Conservation (phyloP, 1,140 invertebrate genomes). For the Tetramorium alpestre region DNA sequence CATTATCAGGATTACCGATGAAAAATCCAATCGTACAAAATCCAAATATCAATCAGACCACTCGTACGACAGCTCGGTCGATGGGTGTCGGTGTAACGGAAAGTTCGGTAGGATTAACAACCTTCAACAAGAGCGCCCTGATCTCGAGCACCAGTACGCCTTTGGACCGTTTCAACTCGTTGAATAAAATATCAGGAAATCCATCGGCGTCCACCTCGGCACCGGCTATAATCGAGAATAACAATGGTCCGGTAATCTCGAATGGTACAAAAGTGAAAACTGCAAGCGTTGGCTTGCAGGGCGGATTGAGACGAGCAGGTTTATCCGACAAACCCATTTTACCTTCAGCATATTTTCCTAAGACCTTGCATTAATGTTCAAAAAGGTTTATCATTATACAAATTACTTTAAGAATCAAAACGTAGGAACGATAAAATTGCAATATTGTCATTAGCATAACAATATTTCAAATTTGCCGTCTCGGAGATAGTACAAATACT, state of each 20-base stretch:
- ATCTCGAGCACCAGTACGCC: slow-evolving; percentile 84
- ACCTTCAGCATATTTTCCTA: slow-evolving; percentile 83
- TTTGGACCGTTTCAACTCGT: slow-evolving; percentile 79
- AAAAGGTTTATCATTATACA: slow-evolving; percentile 20
- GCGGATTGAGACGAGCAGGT: slow-evolving; percentile 80
- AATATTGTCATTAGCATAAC: slow-evolving; percentile 4
- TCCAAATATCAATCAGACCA: slow-evolving; percentile 82
- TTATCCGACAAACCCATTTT: slow-evolving; percentile 80
- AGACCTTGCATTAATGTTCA: slow-evolving; percentile 75
- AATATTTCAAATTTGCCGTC: slow-evolving; percentile 50
- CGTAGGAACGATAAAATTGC: slow-evolving; percentile 36
- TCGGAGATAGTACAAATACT: slow-evolving; percentile 69
- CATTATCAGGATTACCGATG: slow-evolving; percentile 74
- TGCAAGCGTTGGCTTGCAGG: slow-evolving; percentile 75
- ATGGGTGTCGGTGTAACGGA: slow-evolving; percentile 78
- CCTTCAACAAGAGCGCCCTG: slow-evolving; percentile 79
- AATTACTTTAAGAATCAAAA: slow-evolving; percentile 55
- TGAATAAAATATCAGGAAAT: slow-evolving; percentile 75
- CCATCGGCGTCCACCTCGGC: slow-evolving; percentile 68
- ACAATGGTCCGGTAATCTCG: slow-evolving; percentile 76
- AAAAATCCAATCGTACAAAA: slow-evolving; percentile 80
- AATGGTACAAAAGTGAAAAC: slow-evolving; percentile 78
- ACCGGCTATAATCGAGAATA: slow-evolving; percentile 79
- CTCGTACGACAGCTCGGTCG: slow-evolving; percentile 74
- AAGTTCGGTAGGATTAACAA: slow-evolving; percentile 75